Evolutionary conservation across 2,113 vertebrate species (phyloP).

Genomic region (Grammomys dolichurus): DNA sequence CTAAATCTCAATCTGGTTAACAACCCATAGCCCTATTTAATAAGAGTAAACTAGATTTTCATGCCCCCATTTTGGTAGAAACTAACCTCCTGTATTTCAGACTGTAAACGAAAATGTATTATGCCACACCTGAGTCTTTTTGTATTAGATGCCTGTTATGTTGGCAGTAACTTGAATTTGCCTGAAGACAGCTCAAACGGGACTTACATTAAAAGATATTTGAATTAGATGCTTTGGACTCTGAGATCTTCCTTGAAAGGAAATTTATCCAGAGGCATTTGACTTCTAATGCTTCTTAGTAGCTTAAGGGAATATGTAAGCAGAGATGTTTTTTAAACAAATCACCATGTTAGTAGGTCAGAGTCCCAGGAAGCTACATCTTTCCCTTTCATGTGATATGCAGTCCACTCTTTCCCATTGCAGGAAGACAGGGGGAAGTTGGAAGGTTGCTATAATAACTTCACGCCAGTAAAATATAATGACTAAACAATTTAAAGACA

Average conservation of each 20-base stretch:
- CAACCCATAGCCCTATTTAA: neutral
- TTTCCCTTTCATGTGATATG: neutral
- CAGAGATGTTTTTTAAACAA: slow-evolving; percentile 43
- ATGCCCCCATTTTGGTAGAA: neutral
- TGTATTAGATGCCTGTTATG: neutral
- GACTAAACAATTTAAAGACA: slow-evolving; percentile 79
- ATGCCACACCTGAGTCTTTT: neutral
- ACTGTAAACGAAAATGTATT: slow-evolving; percentile 8
- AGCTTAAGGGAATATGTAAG: slow-evolving; percentile 15
- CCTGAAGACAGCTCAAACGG: slow-evolving; percentile 3
- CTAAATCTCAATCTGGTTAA: neutral
- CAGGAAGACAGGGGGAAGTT: neutral
- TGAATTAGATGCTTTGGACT: slow-evolving; percentile 48
- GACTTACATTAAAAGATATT: neutral
- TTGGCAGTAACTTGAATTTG: neutral
- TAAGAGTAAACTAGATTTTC: neutral
- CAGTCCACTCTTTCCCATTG: neutral
- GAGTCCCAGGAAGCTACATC: neutral
- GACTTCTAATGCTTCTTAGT: slow-evolving; percentile 48
- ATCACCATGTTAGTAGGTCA: neutral
- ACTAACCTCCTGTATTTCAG: slow-evolving; percentile 2
- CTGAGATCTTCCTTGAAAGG: slow-evolving; percentile 34
- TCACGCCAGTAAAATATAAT: slow-evolving; percentile 84
- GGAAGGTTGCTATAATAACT: slow-evolving; percentile 72
- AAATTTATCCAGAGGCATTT: slow-evolving; percentile 28